Conservation (phyloP, 1,140 invertebrate genomes). For the Drosophila bocqueti region DNA sequence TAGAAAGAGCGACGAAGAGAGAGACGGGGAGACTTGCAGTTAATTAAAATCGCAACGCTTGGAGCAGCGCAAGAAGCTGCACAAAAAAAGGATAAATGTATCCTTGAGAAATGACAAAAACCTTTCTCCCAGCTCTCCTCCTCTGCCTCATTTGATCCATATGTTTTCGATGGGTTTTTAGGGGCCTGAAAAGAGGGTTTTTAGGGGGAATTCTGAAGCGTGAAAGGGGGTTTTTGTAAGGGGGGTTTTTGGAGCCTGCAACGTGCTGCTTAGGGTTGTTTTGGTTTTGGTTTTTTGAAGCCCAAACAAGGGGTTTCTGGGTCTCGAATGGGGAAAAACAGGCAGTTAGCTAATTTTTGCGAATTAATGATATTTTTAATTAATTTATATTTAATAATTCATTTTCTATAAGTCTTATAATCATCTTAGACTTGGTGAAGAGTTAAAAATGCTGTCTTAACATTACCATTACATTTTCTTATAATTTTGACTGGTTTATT, state of each 20-base stretch:
- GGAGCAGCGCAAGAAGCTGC: conserved; percentile 27
- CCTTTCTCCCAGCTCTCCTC: conserved; percentile 5
- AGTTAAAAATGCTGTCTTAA: not conserved
- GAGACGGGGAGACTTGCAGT: conserved; percentile 53
- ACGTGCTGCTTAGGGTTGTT: not conserved
- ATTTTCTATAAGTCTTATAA: not conserved
- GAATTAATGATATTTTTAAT: not conserved
- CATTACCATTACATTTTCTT: too few species aligned
- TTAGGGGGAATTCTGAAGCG: not conserved
- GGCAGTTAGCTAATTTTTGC: too few species aligned
- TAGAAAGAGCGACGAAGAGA: not conserved
- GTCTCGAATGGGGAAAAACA: not conserved
- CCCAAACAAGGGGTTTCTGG: not conserved
- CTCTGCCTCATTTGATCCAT: conserved; percentile 5
- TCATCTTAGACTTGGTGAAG: not conserved
- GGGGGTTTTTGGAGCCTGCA: not conserved
- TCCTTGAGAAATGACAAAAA: conserved; percentile 46
- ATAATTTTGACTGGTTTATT: not conserved
- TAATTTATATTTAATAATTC: not conserved
- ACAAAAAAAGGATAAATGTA: conserved; percentile 29
- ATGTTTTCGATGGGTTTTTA: conserved; percentile 30
- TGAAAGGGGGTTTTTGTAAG: not conserved
- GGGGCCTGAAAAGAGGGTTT: not conserved
- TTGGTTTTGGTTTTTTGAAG: not conserved
- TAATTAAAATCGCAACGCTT: conserved; percentile 72